Percentiles rank a stretch among this genome's conserved stretches.
phyloP scores from a whole-genome alignment of 2,113 vertebrate species.

The Phrynosoma blainvillii region DNA sequence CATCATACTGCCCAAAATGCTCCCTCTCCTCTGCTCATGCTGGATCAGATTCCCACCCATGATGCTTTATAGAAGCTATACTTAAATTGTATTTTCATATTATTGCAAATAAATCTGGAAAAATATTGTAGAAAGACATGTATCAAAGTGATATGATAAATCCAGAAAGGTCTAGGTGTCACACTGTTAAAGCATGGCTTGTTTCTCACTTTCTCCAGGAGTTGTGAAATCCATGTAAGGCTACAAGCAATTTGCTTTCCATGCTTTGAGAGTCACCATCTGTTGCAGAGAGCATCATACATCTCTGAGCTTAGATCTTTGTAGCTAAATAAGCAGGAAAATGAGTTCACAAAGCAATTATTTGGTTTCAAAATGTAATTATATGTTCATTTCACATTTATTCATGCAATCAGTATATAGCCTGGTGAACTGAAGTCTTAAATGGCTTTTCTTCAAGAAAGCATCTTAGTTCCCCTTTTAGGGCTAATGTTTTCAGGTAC shows the following conservation, averaged over 20 bases:
- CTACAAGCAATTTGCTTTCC: slow-evolving; percentile 9
- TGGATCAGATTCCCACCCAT: neutral
- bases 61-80: neutral
- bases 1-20: too few species aligned
- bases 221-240: slow-evolving; percentile 5
- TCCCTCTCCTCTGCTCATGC: neutral
- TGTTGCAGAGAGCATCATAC: slow-evolving; percentile 12
- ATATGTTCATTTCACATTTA: slow-evolving; percentile 33
- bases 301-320: slow-evolving; percentile 18
- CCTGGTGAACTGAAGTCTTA: slow-evolving; percentile 9
- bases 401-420: neutral
- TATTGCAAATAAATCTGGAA: neutral
- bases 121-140: neutral
- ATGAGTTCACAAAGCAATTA: neutral
- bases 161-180: neutral
- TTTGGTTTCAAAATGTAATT: slow-evolving; percentile 24
- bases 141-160: neutral
- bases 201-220: neutral
- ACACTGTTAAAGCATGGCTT: neutral
- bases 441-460: slow-evolving; percentile 10
- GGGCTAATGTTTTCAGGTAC: neutral
- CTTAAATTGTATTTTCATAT: neutral
- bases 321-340: slow-evolving; percentile 15
- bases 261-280: slow-evolving; percentile 15
- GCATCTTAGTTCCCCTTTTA: slow-evolving; percentile 23